Percentiles rank a stretch among this genome's conserved stretches.
Conservation (phyloP, 1,140 invertebrate species). For the Lineus longissimus region DNA sequence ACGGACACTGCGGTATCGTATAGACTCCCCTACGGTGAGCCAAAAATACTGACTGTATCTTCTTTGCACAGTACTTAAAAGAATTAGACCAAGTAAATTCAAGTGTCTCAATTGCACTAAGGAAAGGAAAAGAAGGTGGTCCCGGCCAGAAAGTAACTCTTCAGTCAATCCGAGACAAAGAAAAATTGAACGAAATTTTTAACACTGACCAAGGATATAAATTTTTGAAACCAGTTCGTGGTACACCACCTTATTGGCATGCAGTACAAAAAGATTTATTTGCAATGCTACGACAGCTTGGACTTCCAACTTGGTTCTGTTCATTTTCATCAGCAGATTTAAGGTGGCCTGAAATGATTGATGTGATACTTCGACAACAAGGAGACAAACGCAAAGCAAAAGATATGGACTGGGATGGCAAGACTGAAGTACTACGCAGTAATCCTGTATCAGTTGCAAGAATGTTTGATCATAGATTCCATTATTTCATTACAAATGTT, state of each 20-base stretch:
- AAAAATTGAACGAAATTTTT: not conserved
- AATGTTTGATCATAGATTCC: slow-evolving; percentile 20
- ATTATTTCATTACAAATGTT: slow-evolving; percentile 16
- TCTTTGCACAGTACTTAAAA: not conserved
- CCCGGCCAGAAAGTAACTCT: not conserved
- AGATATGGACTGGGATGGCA: no score
- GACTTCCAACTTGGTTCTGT: not conserved
- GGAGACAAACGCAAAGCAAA: no score
- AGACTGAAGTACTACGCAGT: not conserved
- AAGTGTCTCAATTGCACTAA: not conserved
- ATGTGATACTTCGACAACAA: not conserved
- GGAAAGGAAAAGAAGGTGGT: not conserved
- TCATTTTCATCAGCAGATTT: not conserved
- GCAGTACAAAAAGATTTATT: not conserved
- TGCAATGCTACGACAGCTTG: not conserved
- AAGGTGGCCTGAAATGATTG: not conserved
- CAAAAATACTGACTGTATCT: not conserved
- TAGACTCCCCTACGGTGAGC: no score
- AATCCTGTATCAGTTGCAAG: slow-evolving; percentile 20
- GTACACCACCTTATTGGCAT: no score
- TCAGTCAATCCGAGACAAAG: not conserved
- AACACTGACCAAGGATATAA: not conserved
- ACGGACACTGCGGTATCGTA: no score
- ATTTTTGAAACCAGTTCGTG: not conserved
- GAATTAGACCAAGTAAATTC: not conserved